Evolutionary conservation across 2,797 vertebrate species (phyloP), one percentile per base, ranked within the genome.

Genomic region (Melanotaenia nigrans): DNA sequence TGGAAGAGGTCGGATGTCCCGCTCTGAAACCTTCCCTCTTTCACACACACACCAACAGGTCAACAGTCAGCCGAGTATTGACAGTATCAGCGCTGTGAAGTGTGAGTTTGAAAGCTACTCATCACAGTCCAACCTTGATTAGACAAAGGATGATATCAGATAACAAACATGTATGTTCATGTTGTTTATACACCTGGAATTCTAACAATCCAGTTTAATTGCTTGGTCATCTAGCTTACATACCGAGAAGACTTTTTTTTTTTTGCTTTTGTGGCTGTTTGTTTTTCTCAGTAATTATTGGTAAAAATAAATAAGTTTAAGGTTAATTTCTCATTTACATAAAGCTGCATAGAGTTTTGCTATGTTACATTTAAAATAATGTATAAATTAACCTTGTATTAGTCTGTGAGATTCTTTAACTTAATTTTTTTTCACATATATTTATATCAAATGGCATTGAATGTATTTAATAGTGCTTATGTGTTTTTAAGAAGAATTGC

Each of bases 61-160:
- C 40, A 91, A 95, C 87, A 94, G 92, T 76, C 94, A 95, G 87
- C 94, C 91, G 0, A 95, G 94, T 3, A 84, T 95, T 0, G 94
- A 95, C 89, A 94, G 93, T 82, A 94, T 95, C 90, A 95, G 94
- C 0, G 94, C 88, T 22, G 94, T 95, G 30, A 94, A 89, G 79
- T 95, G 95, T 63, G 95, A 95, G 85, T 95, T 95, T 74, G 94
- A 95, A 68, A 94, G 88, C 83, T 91, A 82, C 81, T 90, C 87
- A 0, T 88, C 89, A 68, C 87, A 83, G 84, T 85, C 85, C 22
- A 40, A 79, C 40, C 84, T 87, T 3, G 83, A 91, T 38, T 91
- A 90, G 87, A 69, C 38, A 1, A 7, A 65, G 45, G 33, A 69
- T 60, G 38, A 24, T 32, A 14, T 51, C 40, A 0, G 42, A 61